Percentiles rank a stretch among this genome's conserved stretches.
Evolutionary conservation across 1,140 invertebrate genomes (phyloP).

Genomic region (Ceratina australensis): DNA sequence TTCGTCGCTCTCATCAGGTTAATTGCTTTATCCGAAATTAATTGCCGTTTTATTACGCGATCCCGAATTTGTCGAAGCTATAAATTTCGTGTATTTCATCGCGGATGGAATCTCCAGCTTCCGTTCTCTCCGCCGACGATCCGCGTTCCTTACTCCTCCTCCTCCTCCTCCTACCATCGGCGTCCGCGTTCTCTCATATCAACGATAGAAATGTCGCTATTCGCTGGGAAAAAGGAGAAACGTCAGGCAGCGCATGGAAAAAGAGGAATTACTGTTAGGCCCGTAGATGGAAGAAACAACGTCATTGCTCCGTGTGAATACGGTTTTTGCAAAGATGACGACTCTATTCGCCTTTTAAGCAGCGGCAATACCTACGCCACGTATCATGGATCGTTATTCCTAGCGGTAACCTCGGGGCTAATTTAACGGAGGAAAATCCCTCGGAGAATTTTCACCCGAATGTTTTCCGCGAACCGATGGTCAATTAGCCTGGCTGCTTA

Average conservation of each 20-base stretch:
- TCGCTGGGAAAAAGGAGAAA: constrained; percentile 37
- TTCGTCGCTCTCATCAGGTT: background rate
- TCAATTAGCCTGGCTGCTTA: constrained; percentile 10
- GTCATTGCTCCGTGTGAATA: constrained; percentile 53
- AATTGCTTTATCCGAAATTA: constrained; percentile 43
- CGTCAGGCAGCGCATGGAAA: constrained; percentile 9
- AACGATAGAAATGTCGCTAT: constrained; percentile 39
- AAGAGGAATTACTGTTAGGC: constrained; percentile 48
- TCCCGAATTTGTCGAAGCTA: background rate
- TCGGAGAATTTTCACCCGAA: background rate
- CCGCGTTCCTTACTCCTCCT: background rate
- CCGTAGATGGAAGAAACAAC: constrained; percentile 47
- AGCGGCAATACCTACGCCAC: background rate
- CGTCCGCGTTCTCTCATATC: constrained; percentile 18
- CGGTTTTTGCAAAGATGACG: constrained; percentile 48
- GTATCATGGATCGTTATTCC: constrained; percentile 6
- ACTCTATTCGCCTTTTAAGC: constrained; percentile 51
- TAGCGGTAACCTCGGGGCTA: background rate
- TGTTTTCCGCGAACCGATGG: background rate
- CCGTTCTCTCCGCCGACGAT: background rate
- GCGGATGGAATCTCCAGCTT: background rate
- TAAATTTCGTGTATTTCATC: constrained; percentile 2
- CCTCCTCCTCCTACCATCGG: no score
- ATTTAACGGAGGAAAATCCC: constrained; percentile 8
- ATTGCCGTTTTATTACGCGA: constrained; percentile 18